Evolutionary conservation across 2,888 invertebrate species (phyloP).

Genomic region (Troides helena): DNA sequence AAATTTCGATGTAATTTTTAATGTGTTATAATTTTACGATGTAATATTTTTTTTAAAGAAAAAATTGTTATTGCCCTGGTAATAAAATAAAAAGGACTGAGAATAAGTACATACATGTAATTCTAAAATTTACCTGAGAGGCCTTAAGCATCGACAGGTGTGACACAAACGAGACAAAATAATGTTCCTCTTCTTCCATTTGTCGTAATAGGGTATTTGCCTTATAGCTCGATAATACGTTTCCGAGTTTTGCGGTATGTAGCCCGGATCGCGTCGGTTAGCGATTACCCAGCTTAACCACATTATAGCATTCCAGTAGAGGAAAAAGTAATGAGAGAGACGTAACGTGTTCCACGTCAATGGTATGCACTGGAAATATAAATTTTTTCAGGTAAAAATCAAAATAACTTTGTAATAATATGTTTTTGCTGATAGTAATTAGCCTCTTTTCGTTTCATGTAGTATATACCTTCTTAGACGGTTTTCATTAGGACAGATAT

Average conservation of each 20-base stretch:
- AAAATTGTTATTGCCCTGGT: too few relatives aligned
- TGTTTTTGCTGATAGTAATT: too few relatives aligned
- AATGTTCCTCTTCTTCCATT: constrained; percentile 93
- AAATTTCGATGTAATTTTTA: too few relatives aligned
- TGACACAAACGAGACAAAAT: constrained; percentile 92
- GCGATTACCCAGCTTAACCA: constrained; percentile 96
- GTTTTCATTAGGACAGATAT: too few relatives aligned
- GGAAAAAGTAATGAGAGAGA: constrained; percentile 93
- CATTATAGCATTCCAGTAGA: constrained; percentile 95
- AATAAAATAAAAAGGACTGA: too few relatives aligned
- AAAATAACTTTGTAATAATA: neutral
- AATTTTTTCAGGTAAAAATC: neutral
- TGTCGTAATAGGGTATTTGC: constrained; percentile 95
- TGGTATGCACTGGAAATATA: constrained; percentile 86
- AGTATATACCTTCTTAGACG: too few relatives aligned
- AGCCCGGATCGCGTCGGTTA: constrained; percentile 93
- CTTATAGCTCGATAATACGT: constrained; percentile 94
- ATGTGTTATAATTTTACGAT: too few relatives aligned
- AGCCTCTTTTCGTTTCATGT: too few relatives aligned
- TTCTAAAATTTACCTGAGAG: constrained; percentile 78
- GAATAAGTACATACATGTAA: neutral
- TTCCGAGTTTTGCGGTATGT: constrained; percentile 92
- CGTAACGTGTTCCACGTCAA: constrained; percentile 93
- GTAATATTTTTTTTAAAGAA: too few relatives aligned
- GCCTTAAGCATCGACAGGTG: constrained; percentile 93